Conservation (phyloP, 2,797 vertebrate genomes). For the Lindbergichthys nudifrons region DNA sequence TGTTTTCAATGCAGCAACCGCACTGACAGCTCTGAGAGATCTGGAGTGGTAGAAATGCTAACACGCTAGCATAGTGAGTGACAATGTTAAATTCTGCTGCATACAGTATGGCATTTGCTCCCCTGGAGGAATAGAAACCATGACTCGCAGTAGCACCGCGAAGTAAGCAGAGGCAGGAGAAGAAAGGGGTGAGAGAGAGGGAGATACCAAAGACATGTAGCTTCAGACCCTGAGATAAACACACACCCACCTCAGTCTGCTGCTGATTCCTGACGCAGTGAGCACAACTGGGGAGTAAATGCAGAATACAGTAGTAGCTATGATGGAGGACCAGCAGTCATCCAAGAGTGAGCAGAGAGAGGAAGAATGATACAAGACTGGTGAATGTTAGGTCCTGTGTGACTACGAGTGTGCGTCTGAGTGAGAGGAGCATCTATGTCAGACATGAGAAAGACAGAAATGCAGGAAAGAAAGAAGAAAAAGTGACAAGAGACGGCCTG, state of each 20-base stretch:
- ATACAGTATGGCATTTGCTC: slow-evolving; percentile 37
- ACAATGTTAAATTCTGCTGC: slow-evolving; percentile 55
- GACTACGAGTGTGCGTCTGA: slow-evolving; percentile 43
- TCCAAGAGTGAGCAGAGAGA: slow-evolving; percentile 59
- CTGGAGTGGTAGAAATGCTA: slow-evolving; percentile 50
- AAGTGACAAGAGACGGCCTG: slow-evolving; percentile 61
- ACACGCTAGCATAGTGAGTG: slow-evolving; percentile 48
- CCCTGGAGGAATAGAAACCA: slow-evolving; percentile 43
- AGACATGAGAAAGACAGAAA: slow-evolving; percentile 56
- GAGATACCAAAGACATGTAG: slow-evolving; percentile 58
- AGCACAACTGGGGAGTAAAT: slow-evolving; percentile 66
- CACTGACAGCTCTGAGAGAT: slow-evolving; percentile 54
- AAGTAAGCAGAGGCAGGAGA: slow-evolving; percentile 48
- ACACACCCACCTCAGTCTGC: slow-evolving; percentile 84
- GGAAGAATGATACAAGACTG: slow-evolving; percentile 48
- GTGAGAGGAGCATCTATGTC: slow-evolving; percentile 60
- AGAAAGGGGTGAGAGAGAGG: slow-evolving; percentile 30
- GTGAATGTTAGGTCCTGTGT: slow-evolving; percentile 58
- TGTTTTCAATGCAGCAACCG: slow-evolving; percentile 68
- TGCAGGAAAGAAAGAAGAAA: slow-evolving; percentile 23
- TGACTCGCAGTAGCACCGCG: slow-evolving; percentile 53
- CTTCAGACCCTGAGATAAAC: slow-evolving; percentile 58
- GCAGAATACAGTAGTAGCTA: slow-evolving; percentile 60
- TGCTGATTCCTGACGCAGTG: slow-evolving; percentile 79
- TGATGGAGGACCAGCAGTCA: slow-evolving; percentile 56